A percentile compares a stretch with the other conserved stretches of the same genome.
Evolutionary conservation across 2,797 vertebrate species (phyloP).

Genomic region (Emys orbicularis): DNA sequence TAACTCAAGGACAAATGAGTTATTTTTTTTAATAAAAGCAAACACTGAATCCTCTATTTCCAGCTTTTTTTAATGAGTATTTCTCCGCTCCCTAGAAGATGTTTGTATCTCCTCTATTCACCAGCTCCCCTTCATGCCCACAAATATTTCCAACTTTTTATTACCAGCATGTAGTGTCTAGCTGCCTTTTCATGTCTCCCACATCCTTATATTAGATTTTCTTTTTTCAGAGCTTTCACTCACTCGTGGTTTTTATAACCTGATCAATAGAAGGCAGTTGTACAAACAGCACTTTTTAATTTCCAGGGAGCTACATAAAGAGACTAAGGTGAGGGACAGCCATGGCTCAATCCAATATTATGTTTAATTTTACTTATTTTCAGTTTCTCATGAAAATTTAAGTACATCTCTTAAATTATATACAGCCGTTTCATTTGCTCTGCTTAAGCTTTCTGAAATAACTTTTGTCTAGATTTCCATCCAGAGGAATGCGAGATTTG

Average conservation of each 20-base stretch:
- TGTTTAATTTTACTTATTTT: conserved; percentile 27
- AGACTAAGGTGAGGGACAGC: neutral
- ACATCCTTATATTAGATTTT: neutral
- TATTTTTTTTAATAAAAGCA: neutral
- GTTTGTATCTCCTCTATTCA: neutral
- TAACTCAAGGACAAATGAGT: conserved; percentile 24
- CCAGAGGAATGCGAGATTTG: no score
- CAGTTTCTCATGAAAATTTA: conserved; percentile 26
- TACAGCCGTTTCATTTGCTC: neutral
- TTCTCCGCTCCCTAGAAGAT: neutral
- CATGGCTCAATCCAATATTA: neutral
- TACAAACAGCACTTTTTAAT: conserved; percentile 47
- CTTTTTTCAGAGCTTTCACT: neutral
- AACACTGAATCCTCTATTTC: neutral
- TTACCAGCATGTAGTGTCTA: neutral
- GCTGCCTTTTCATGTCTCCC: neutral
- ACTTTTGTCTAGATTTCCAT: neutral
- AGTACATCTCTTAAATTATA: neutral
- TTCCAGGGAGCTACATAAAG: conserved; percentile 13
- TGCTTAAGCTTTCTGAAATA: neutral
- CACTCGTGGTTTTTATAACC: conserved; percentile 14
- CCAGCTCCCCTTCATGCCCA: neutral
- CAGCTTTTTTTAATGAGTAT: neutral
- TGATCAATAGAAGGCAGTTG: conserved; percentile 19
- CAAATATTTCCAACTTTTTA: neutral